Evolutionary conservation across 2,888 invertebrate species (phyloP).

Genomic region (Phortica magna): DNA sequence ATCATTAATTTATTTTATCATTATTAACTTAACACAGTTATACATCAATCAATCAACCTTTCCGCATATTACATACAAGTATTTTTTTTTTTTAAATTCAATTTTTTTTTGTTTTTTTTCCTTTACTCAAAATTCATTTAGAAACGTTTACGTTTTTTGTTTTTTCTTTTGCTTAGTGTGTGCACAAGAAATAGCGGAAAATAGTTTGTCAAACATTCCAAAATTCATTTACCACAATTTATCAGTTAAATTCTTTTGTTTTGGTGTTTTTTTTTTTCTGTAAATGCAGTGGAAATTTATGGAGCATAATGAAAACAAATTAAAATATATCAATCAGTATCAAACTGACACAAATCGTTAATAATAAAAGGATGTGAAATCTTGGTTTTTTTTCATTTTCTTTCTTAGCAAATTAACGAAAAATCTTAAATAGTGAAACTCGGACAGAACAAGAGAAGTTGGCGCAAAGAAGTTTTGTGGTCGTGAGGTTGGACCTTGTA

Average conservation of each 20-base stretch:
- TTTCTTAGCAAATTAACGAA: neutral
- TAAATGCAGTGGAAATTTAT: slow-evolving; percentile 15
- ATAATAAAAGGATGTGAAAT: neutral
- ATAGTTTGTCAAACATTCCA: neutral
- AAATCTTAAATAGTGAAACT: neutral
- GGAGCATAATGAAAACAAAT: neutral
- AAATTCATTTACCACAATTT: neutral
- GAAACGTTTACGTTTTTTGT: neutral
- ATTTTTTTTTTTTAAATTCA: neutral
- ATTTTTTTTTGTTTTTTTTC: slow-evolving; percentile 9
- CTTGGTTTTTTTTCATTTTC: neutral
- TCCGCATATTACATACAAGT: neutral
- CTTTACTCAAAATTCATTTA: slow-evolving; percentile 15
- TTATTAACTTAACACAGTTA: slow-evolving; percentile 33
- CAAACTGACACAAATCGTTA: slow-evolving; percentile 11
- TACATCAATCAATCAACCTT: neutral
- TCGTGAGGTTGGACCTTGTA: no score
- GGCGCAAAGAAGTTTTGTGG: no score
- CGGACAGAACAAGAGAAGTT: no score
- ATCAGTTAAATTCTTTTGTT: neutral
- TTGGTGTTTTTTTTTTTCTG: neutral
- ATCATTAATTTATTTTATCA: slow-evolving; percentile 10
- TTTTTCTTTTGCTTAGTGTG: neutral
- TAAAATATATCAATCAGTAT: slow-evolving; percentile 35
- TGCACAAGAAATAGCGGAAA: neutral